Evolutionary conservation across 2,797 vertebrate genomes (phyloP).

Genomic region (Gastrophryne carolinensis): DNA sequence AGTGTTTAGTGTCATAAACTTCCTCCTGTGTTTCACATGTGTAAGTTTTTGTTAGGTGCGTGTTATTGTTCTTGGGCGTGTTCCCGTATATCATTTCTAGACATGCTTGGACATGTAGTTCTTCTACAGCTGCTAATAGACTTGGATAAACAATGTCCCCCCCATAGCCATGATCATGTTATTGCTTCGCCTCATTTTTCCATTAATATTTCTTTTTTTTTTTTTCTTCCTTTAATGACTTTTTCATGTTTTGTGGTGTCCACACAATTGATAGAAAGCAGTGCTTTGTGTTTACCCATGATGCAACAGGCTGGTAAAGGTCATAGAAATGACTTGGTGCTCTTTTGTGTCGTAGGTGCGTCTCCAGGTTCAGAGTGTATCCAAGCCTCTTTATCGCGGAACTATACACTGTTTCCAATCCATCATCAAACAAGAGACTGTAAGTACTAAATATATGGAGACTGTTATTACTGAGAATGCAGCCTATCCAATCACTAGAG

Average conservation of each 20-base stretch:
- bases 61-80: not conserved
- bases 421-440: constrained; percentile 90
- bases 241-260: not conserved
- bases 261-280: not conserved
- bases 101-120: not conserved
- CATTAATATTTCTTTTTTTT: not conserved
- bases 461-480: not conserved
- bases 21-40: not conserved
- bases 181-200: not conserved
- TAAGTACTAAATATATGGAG: constrained; percentile 66
- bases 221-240: too few species aligned
- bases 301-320: constrained; percentile 39
- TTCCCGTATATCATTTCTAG: not conserved
- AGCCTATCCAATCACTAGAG: not conserved
- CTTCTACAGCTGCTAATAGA: not conserved
- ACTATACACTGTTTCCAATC: constrained; percentile 94
- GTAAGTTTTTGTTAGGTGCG: too few species aligned
- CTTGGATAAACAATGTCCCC: too few species aligned
- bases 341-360: constrained; percentile 77
- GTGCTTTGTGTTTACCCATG: constrained; percentile 31
- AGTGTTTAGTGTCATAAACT: not conserved
- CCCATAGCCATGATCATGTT: too few species aligned
- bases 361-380: constrained; percentile 89
- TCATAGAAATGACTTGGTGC: not conserved
- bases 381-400: constrained; percentile 89